Evolutionary conservation across 2,113 vertebrate genomes (phyloP).

Genomic region (Lynx canadensis): DNA sequence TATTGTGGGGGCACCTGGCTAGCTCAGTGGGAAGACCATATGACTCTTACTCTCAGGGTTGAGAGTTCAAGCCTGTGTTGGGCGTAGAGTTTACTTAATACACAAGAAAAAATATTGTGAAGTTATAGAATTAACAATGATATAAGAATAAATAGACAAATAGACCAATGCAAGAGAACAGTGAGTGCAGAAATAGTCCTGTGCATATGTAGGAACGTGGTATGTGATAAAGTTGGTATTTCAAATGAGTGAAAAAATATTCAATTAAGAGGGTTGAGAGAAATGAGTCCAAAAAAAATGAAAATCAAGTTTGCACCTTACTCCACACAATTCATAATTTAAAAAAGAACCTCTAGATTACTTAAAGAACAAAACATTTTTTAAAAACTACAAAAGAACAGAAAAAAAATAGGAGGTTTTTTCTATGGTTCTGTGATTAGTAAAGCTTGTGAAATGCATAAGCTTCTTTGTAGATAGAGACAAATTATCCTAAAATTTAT

Average conservation of each 20-base stretch:
- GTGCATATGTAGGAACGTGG: background rate
- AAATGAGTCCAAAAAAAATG: background rate
- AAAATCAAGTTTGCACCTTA: background rate
- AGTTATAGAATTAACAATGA: background rate
- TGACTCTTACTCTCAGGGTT: too few species aligned
- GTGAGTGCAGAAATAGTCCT: background rate
- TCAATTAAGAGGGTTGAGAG: background rate
- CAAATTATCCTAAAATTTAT: background rate
- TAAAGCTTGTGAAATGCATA: background rate
- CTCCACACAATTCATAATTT: background rate
- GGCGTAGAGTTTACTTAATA: too few species aligned
- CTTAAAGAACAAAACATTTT: background rate
- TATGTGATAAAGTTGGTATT: background rate
- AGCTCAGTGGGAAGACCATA: too few species aligned
- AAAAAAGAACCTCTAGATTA: background rate
- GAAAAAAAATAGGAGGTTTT: background rate
- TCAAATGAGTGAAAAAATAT: background rate
- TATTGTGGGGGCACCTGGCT: background rate
- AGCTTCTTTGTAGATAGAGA: background rate
- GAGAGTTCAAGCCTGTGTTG: too few species aligned
- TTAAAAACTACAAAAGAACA: background rate
- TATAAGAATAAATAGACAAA: background rate
- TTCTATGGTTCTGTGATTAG: background rate
- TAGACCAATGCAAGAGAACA: background rate
- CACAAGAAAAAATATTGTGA: background rate